These are phyloP conservation scores for Gymnosoma rotundatum DNA, from an alignment of 2,888 invertebrate species.

Conservation along the genomic window DNA sequence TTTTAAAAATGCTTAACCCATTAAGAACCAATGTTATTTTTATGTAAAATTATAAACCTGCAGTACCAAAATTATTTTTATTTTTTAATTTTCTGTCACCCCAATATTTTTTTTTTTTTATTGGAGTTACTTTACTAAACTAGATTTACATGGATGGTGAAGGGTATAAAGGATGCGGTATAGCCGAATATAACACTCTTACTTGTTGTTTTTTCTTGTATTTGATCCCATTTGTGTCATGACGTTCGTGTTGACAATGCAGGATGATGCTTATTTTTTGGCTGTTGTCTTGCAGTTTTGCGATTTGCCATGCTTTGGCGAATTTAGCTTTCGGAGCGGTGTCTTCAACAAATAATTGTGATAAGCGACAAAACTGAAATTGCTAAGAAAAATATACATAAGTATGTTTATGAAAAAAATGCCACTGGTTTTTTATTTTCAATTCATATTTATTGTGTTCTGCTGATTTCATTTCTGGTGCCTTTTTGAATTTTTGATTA, in stretches of 20 bases:
- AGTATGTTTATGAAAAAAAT: slow-evolving; percentile 67
- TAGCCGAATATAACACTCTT: too few relatives aligned
- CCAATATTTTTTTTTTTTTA: too few relatives aligned
- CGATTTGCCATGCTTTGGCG: slow-evolving; percentile 43
- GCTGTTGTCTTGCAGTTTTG: slow-evolving; percentile 26
- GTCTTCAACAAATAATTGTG: slow-evolving; percentile 62
- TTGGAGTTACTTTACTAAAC: too few relatives aligned
- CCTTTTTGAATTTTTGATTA: slow-evolving; percentile 45
- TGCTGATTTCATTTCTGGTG: slow-evolving; percentile 3
- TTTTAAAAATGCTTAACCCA: too few relatives aligned
- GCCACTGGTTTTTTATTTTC: slow-evolving; percentile 72
- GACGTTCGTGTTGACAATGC: slow-evolving; percentile 51
- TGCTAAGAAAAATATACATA: slow-evolving; percentile 14
- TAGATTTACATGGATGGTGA: too few relatives aligned
- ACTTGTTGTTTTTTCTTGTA: slow-evolving; percentile 29
- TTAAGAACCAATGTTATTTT: too few relatives aligned
- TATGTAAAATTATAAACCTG: too few relatives aligned
- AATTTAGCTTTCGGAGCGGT: slow-evolving; percentile 63
- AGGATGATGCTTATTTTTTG: slow-evolving; percentile 4
- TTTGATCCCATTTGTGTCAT: slow-evolving; percentile 66
- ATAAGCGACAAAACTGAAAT: slow-evolving; percentile 65
- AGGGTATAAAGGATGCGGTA: too few relatives aligned
- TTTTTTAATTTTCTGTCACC: too few relatives aligned
- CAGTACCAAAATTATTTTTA: too few relatives aligned
- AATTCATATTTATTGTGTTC: slow-evolving; percentile 8